Evolutionary conservation across 1,140 invertebrate genomes (phyloP).

Genomic region (Zaprionus vittiger): DNA sequence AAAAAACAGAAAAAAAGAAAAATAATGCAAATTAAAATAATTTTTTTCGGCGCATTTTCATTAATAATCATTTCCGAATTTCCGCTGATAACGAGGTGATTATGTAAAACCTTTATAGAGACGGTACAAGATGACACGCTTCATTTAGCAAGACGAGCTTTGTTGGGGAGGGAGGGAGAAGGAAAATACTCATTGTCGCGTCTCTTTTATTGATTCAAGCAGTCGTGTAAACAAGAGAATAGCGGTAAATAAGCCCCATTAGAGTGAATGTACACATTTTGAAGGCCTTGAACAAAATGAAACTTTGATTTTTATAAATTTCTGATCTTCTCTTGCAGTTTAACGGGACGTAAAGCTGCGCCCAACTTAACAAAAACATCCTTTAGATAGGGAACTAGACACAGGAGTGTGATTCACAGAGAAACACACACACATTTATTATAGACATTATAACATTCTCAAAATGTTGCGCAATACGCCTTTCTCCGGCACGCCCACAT

Average conservation of each 20-base stretch:
- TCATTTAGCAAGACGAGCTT: constrained; percentile 10
- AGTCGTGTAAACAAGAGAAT: neutral
- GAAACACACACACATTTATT: constrained; percentile 21
- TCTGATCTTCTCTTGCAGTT: constrained; percentile 42
- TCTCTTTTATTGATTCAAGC: constrained; percentile 27
- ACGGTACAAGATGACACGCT: constrained; percentile 27
- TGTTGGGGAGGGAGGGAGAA: neutral
- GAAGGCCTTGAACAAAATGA: neutral
- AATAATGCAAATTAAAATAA: constrained; percentile 10
- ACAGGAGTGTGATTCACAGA: neutral
- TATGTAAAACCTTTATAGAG: constrained; percentile 19
- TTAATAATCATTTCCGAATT: constrained; percentile 26
- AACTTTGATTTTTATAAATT: neutral
- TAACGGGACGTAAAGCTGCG: constrained; percentile 5
- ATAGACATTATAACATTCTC: neutral
- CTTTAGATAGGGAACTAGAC: neutral
- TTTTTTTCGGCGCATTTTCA: constrained; percentile 24
- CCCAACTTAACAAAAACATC: neutral
- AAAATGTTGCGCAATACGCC: constrained; percentile 76
- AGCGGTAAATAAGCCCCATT: constrained; percentile 7
- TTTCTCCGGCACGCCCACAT: constrained; percentile 69
- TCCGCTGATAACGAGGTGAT: constrained; percentile 36
- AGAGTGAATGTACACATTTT: neutral
- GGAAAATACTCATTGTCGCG: neutral
- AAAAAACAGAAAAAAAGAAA: neutral